A percentile compares a stretch with the other conserved stretches of the same genome.
Conservation (phyloP, 2,797 vertebrate genomes). For the Gephyroberyx darwinii region DNA sequence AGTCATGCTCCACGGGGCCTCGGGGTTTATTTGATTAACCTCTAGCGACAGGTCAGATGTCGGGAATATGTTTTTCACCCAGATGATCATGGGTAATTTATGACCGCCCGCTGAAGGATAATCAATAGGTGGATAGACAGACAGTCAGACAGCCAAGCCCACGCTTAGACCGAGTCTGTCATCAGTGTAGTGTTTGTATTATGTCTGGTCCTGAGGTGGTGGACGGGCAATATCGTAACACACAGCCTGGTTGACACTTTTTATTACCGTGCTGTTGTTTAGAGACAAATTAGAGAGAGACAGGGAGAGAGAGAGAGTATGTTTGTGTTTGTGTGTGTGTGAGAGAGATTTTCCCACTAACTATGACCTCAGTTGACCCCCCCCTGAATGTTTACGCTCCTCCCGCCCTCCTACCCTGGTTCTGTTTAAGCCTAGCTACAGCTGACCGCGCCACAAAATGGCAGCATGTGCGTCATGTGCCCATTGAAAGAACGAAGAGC, state of each 20-base stretch:
- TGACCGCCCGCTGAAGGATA: conserved; percentile 51
- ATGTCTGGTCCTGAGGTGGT: conserved; percentile 58
- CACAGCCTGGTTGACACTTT: conserved; percentile 18
- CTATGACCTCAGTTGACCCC: conserved; percentile 15
- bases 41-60: conserved; percentile 63
- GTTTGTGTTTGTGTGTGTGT: too few species aligned
- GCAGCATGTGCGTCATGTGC: conserved; percentile 57
- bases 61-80: conserved; percentile 58
- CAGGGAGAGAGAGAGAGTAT: neutral
- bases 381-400: conserved; percentile 3
- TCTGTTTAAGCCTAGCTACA: neutral
- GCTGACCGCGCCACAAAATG: conserved; percentile 51
- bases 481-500: conserved; percentile 25
- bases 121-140: conserved; percentile 61
- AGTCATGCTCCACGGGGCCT: conserved; percentile 52
- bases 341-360: neutral
- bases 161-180: conserved; percentile 52
- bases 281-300: conserved; percentile 8
- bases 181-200: conserved; percentile 63
- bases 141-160: conserved; percentile 21
- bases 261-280: conserved; percentile 36
- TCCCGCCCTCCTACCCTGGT: conserved; percentile 29
- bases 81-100: conserved; percentile 63
- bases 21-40: conserved; percentile 70
- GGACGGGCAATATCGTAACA: conserved; percentile 30